A percentile compares a stretch with the other conserved stretches of the same genome.
Evolutionary conservation across 2,113 vertebrate species (phyloP).

Genomic region (Eira barbara): DNA sequence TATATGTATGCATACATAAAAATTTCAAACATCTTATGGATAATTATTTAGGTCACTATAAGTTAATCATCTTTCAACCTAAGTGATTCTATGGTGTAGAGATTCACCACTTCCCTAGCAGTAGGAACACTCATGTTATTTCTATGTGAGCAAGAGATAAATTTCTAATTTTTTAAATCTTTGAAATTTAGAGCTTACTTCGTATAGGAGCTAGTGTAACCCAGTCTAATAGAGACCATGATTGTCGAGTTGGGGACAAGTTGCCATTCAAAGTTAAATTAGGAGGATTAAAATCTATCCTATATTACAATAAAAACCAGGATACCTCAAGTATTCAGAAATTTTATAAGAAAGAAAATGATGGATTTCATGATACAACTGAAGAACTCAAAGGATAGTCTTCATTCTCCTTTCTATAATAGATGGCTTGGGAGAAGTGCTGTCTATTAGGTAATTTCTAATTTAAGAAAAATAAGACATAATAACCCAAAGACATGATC

Average conservation of each 20-base stretch:
- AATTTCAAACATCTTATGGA: neutral
- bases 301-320: neutral
- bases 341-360: neutral
- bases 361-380: neutral
- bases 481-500: neutral
- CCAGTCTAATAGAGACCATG: neutral
- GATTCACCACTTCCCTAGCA: neutral
- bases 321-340: neutral
- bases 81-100: neutral
- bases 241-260: neutral
- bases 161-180: neutral
- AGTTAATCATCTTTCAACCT: neutral
- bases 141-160: neutral
- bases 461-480: neutral
- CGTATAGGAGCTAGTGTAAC: neutral
- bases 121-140: neutral
- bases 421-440: neutral
- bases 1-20: neutral
- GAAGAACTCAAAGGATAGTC: neutral
- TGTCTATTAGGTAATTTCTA: neutral
- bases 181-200: neutral
- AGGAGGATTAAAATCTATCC: neutral
- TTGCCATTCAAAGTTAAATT: neutral
- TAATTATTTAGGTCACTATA: neutral
- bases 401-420: neutral